Evolutionary conservation across 2,797 vertebrate genomes (phyloP).

Genomic region (Macropus fuliginosus): DNA sequence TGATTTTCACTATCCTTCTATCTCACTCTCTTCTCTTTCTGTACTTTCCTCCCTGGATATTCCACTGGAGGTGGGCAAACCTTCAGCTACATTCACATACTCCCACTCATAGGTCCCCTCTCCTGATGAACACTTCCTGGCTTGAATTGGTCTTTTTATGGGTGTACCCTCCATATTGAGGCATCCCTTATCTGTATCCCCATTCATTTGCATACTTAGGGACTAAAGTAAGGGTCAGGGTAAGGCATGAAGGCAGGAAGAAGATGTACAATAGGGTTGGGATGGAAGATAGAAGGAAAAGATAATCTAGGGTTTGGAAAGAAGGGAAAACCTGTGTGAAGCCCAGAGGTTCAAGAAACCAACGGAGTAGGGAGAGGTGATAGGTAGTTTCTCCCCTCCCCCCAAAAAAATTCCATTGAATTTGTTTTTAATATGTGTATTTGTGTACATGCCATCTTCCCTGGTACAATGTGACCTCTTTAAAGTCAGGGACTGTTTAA

Average conservation of each 20-base stretch:
- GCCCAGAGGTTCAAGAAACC: background rate
- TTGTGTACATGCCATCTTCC: background rate
- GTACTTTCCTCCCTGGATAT: background rate
- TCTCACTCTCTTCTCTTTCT: background rate
- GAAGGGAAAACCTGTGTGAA: background rate
- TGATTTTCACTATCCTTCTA: background rate
- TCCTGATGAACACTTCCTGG: background rate
- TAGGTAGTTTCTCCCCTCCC: background rate
- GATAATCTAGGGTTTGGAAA: background rate
- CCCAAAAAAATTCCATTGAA: background rate
- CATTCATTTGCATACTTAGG: background rate
- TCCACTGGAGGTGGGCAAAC: background rate
- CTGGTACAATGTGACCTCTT: background rate
- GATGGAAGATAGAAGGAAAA: background rate
- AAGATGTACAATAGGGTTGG: background rate
- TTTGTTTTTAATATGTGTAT: background rate
- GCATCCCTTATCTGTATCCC: background rate
- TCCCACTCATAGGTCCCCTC: background rate
- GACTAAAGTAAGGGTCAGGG: background rate
- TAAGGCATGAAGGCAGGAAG: conserved; percentile 5
- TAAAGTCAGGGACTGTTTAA: background rate
- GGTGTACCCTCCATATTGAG: background rate
- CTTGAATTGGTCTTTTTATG: background rate
- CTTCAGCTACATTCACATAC: background rate
- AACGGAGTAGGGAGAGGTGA: background rate